Percentiles rank a stretch among this genome's conserved stretches.
Conservation (phyloP, 30 jellyfish, hydroid and myxozoan genomes). For the Calvadosia cruxmelitensis region DNA sequence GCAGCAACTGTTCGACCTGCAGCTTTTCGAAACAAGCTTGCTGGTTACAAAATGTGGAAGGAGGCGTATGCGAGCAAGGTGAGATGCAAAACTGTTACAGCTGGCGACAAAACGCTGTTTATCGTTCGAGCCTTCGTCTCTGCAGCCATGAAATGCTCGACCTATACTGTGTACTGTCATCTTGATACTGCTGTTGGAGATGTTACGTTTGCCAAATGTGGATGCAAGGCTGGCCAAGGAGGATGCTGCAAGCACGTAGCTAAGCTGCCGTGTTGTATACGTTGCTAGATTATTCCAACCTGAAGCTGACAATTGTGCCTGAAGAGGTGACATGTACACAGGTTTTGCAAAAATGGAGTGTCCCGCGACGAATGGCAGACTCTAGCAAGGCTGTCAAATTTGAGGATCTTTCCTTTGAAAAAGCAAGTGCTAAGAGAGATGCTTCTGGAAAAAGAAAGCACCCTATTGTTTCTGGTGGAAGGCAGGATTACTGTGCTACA, state of each 20-base stretch:
- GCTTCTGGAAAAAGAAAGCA: slow-evolving; percentile 7
- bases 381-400: slow-evolving; percentile 17
- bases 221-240: slow-evolving; percentile 27
- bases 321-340: background rate
- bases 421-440: slow-evolving; percentile 4
- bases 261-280: background rate
- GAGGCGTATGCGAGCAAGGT: background rate
- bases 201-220: slow-evolving; percentile 8
- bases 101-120: background rate
- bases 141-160: slow-evolving; percentile 10
- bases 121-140: background rate
- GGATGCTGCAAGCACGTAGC: slow-evolving; percentile 13
- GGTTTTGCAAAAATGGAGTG: background rate
- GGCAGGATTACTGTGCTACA: slow-evolving; percentile 3
- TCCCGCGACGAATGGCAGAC: background rate
- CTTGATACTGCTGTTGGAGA: background rate
- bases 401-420: slow-evolving; percentile 14
- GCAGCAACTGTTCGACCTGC: background rate
- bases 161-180: slow-evolving; percentile 3
- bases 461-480: slow-evolving; percentile 6
- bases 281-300: background rate
- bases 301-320: background rate
- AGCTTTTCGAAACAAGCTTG: background rate
- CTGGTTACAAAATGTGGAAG: background rate
- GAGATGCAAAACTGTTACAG: background rate